A percentile compares a stretch with the other conserved stretches of the same genome.
Conservation (phyloP, 2,113 vertebrate species). For the Chloroceryle aenea region DNA sequence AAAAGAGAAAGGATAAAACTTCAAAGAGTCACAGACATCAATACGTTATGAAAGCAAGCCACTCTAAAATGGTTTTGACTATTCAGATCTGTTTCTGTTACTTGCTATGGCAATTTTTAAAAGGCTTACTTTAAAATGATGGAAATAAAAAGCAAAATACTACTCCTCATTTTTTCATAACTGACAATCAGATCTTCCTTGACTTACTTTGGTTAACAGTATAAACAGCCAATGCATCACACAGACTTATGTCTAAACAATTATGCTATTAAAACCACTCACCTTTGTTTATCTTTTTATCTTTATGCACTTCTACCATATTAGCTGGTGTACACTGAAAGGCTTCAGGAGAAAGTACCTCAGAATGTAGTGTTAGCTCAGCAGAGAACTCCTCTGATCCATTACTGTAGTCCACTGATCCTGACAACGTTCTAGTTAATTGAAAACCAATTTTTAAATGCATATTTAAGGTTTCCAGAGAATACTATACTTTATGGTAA, state of each 20-base stretch:
- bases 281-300: constrained; percentile 79
- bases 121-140: neutral
- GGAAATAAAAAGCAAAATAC: neutral
- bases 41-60: neutral
- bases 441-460: constrained; percentile 72
- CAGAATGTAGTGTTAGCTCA: constrained; percentile 87
- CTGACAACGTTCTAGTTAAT: constrained; percentile 85
- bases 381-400: constrained; percentile 83
- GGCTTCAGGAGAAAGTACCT: constrained; percentile 78
- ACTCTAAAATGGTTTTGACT: neutral
- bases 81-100: neutral
- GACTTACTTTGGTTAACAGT: neutral
- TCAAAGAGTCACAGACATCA: neutral
- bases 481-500: constrained; percentile 53
- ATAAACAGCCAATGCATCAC: neutral
- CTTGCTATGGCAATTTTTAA: neutral
- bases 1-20: neutral
- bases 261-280: constrained; percentile 39
- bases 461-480: constrained; percentile 24
- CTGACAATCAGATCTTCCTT: neutral
- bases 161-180: neutral
- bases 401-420: constrained; percentile 78
- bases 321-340: constrained; percentile 84
- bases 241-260: neutral
- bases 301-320: constrained; percentile 86